Evolutionary conservation across 2,888 invertebrate species (phyloP), one percentile per base, ranked within the genome.

Genomic region (Cheilosia grossa): DNA sequence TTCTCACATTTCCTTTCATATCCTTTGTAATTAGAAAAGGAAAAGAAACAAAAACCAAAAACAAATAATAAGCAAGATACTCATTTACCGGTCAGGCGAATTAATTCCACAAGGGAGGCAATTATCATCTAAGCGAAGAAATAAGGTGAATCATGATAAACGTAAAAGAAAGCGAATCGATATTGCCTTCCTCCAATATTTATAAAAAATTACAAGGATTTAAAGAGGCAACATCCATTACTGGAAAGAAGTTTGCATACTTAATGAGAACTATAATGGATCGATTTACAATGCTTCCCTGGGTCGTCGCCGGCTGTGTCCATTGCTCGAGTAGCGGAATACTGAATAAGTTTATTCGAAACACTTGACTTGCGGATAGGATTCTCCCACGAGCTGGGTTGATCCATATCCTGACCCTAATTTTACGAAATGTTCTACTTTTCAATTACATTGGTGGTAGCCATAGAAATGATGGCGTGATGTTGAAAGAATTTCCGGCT

Each of bases 181-280:
- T 75, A 75, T 51, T 40, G 21, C 33, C 27, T 9, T 67, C 30
- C 6, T 70, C 19, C 61, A 59, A 53, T 54, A 67, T 77, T 77
- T 77, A 61, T 67, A 44, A 47, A 27, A 61, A 77, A 67, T 69
- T 67, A 27, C 53, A 44, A 67, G 42, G 59, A 33, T 66, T 27
- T 6, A 61, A 44, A 77, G 59, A 61, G 42, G 56, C 67, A 77
- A 0, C 30, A 53, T 59, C 47, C 37, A 44, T 5, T 13, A n/a
- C 15, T 75, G 24, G 30, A 33, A 58, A 51, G 47, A 42, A 44
- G 56, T 59, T 58, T 67, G 75, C 66, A 75, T 75, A 30, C 27
- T 21, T 51, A 59, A 75, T 75, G n/a, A 4, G 19, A 17, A 37
- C 49, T n/a, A 1, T 13, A 58, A 24, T 49, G 30, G 54, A 73